Evolutionary conservation across 2,888 invertebrate species (phyloP).

Genomic region (Drosophila nigritarsus): DNA sequence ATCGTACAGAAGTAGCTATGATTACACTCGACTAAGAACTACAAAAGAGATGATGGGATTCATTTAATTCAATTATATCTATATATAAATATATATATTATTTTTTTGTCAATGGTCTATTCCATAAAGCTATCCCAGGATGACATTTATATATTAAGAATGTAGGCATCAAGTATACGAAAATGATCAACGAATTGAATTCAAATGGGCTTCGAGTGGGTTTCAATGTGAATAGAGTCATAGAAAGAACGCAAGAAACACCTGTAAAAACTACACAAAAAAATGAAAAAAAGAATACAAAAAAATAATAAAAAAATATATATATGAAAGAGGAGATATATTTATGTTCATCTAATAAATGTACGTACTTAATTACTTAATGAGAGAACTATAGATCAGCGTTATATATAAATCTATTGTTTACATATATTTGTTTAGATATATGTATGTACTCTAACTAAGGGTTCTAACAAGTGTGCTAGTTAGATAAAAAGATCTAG

Average conservation of each 20-base stretch:
- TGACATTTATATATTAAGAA: constrained; percentile 19
- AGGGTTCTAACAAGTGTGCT: constrained; percentile 7
- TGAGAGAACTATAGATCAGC: constrained; percentile 33
- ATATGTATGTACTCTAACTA: constrained; percentile 24
- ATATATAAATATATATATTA: background rate
- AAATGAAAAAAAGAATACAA: constrained; percentile 27
- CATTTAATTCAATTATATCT: background rate
- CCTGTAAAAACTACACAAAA: constrained; percentile 82
- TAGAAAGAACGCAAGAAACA: constrained; percentile 62
- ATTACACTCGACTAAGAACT: constrained; percentile 33
- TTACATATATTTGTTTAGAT: background rate
- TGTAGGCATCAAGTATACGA: constrained; percentile 10
- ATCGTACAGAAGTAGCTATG: constrained; percentile 19
- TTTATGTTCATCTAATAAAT: constrained; percentile 25
- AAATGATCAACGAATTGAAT: constrained; percentile 50
- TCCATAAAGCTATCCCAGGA: constrained; percentile 20
- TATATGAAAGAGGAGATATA: constrained; percentile 50
- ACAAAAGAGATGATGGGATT: constrained; percentile 25
- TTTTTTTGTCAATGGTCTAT: background rate
- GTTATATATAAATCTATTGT: background rate
- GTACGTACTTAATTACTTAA: constrained; percentile 24
- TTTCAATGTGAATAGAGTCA: constrained; percentile 33
- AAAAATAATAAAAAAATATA: constrained; percentile 38
- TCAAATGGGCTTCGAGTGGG: constrained; percentile 29
- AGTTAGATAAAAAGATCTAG: constrained; percentile 5